phyloP scores from a whole-genome alignment of 1,140 invertebrate genomes.

The Anoplolepis gracilipes region DNA sequence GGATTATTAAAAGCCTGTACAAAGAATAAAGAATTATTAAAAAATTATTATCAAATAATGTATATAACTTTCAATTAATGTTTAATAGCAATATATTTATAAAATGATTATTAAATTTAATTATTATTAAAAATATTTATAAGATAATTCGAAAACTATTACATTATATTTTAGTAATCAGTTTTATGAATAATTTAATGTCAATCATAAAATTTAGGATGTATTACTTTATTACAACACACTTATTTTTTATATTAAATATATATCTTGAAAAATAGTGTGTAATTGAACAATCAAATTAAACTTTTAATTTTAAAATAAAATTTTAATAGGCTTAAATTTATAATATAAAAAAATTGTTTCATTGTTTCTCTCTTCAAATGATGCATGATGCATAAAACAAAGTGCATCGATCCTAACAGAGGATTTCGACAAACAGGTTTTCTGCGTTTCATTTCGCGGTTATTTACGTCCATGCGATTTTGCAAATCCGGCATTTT shows the following conservation, averaged over 20 bases:
- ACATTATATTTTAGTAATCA: background rate
- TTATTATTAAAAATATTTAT: too few relatives aligned
- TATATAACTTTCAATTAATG: too few relatives aligned
- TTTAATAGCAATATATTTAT: too few relatives aligned
- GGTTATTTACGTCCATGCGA: slow-evolving; percentile 71
- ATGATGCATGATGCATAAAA: slow-evolving; percentile 50
- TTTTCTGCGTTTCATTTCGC: slow-evolving; percentile 70
- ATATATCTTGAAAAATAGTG: background rate
- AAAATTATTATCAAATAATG: too few relatives aligned
- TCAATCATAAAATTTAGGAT: background rate
- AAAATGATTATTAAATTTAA: too few relatives aligned
- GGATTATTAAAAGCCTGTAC: too few relatives aligned
- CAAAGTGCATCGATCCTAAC: slow-evolving; percentile 58
- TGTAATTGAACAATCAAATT: slow-evolving; percentile 4
- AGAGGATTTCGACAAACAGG: slow-evolving; percentile 68
- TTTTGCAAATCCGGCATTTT: slow-evolving; percentile 73
- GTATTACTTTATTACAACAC: background rate
- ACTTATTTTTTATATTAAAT: background rate
- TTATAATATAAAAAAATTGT: background rate
- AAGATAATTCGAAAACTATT: too few relatives aligned
- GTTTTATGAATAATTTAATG: background rate
- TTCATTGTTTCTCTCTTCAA: slow-evolving; percentile 8
- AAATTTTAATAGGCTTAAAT: slow-evolving; percentile 31
- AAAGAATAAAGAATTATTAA: too few relatives aligned
- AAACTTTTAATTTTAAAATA: background rate